A percentile compares a stretch with the other conserved stretches of the same genome.
Evolutionary conservation across 64 coral and sea anemone genomes (phyloP).

Genomic region (Stichodactyla mertensii): DNA sequence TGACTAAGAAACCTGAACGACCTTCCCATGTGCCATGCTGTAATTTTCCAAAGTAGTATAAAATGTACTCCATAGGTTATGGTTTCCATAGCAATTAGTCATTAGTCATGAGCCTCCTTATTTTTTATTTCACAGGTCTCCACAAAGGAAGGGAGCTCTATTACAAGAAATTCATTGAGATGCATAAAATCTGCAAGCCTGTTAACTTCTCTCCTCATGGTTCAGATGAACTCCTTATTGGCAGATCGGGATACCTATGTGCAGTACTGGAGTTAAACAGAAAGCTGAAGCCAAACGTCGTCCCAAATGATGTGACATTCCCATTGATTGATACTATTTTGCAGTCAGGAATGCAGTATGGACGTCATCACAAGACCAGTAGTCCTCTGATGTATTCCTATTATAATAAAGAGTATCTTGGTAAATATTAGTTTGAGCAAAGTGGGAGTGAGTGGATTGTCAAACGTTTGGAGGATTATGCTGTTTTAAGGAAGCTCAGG

Average conservation of each 20-base stretch:
- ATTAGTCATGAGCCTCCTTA: no score
- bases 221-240: constrained; percentile 87
- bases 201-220: constrained; percentile 54
- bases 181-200: constrained; percentile 63
- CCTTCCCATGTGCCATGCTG: no score
- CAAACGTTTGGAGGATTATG: no score
- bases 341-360: constrained; percentile 59
- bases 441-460: no score
- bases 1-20: no score
- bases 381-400: constrained; percentile 88
- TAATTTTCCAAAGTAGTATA: no score
- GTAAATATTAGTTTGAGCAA: constrained; percentile 31
- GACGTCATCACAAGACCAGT: constrained; percentile 23
- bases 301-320: constrained; percentile 59
- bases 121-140: constrained; percentile 8
- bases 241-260: constrained; percentile 88
- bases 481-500: no score
- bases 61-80: no score
- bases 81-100: no score
- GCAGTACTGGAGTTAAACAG: constrained; percentile 54
- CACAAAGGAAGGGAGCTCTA: constrained; percentile 41
- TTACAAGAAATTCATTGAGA: constrained; percentile 63
- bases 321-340: constrained; percentile 78
- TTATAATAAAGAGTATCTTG: constrained; percentile 79
- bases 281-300: constrained; percentile 50